Base-by-base conservation (phyloP, 2,888 invertebrate genomes). In the Campoplex nolae region DNA sequence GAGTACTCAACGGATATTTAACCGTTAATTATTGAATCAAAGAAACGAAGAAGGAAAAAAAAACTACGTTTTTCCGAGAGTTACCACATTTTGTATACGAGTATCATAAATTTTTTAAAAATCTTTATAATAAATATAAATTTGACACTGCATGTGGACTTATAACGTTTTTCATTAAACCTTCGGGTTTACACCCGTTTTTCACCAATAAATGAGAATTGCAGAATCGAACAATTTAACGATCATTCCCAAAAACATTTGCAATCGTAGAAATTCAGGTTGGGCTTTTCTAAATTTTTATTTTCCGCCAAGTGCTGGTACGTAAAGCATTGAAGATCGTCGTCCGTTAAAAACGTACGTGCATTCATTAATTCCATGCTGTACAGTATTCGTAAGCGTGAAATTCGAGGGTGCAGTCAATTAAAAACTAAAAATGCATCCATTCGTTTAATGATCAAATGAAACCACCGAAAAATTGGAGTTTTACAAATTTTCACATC, bases 41-140 rank as follows among this genome's bases (percentile, higher is more conserved):
- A 56, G 23, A 35, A 54, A 54, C 38, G 38, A 38, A 23, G 23
- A 11, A 18, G 35, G 51, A n/a, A n/a, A 56, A n/a, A n/a, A 56
- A 23, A 48, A 16, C 18, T 23, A 54, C 18, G 23, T 56, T 28
- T n/a, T 54, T 56, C 56, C 48, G 13, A 32, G 18, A 32, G 18
- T 54, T 74, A 32, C 4, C 32, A 51, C 16, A 51, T 71, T 51
- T 48, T 18, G 71, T 71, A 51, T 71, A 71, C 48, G 51, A 51
- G 71, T 71, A 32, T n/a, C 18, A 48, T 16, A 8, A 51, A 32
- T 13, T 68, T 71, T 71, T 71, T 51, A 51, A 18, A 23, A 51
- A 71, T 51, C 51, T 51, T 18, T 32, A 71, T 71, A 32, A 71
- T 32, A 51, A 32, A 71, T 32, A 71, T 28, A 32, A 71, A 18